Evolutionary conservation across 2,888 invertebrate species (phyloP), one percentile per base, ranked within the genome.

Genomic region (Drosophila fungiperda): DNA sequence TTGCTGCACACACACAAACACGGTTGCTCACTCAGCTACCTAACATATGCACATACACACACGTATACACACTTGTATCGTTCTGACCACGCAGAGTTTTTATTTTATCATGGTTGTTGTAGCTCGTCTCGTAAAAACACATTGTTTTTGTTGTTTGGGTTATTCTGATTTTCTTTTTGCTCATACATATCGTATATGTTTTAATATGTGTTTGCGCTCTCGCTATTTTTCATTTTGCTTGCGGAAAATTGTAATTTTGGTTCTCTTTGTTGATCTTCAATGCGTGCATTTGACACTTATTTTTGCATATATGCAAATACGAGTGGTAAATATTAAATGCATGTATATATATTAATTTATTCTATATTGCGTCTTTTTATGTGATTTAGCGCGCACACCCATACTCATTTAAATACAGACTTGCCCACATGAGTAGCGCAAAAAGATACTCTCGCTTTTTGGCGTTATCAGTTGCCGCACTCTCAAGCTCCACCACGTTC

Each of bases 91-190:
- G 88, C 87, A 90, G 77, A 69, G 80, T 85, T 80, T 74, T 61
- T 52, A 62, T 49, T 73, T 64, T 78, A 58, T 59, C 52, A 52
- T 78, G 66, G 67, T 61, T 84, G 40, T 40, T 55, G n/a, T 55
- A 32, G 77, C 53, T 80, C 57, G 74, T 66, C 64, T 73, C 68
- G 60, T 76, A 60, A 68, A 81, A 76, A 63, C 83, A 83, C 62
- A 71, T 82, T 76, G 83, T 83, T 88, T 68, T 82, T 88, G 72
- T 88, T 83, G 71, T 75, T 80, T 82, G 60, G 71, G 69, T 73
- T 80, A 83, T 90, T 85, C 87, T 80, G 90, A 85, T 85, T 85
- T 85, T 79, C 72, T 76, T 88, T 84, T 55, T 65, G 76, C 88
- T 74, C 76, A 64, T 62, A 40, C 68, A 72, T 45, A 54, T 40